Percentiles rank a stretch among this genome's conserved stretches.
phyloP scores from a whole-genome alignment of 2,113 vertebrate genomes.

The Gnathonemus echidnorhynchus region DNA sequence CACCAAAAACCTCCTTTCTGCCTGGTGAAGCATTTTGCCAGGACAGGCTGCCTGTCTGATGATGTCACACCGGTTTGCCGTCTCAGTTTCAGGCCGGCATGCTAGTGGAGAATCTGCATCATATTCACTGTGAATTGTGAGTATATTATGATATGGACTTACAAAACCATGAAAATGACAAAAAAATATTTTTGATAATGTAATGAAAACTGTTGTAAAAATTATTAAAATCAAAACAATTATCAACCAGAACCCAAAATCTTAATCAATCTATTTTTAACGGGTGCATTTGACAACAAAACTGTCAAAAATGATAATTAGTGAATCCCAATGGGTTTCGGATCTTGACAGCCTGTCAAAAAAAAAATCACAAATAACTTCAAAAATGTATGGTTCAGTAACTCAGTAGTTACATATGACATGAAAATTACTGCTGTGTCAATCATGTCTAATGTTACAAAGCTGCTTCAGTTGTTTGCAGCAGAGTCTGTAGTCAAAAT shows the following conservation, averaged over 20 bases:
- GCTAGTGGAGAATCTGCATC: not conserved
- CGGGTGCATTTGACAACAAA: not conserved
- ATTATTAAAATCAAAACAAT: not conserved
- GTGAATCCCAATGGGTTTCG: not conserved
- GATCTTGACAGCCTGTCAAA: not conserved
- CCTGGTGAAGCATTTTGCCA: not conserved
- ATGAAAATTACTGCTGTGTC: not conserved
- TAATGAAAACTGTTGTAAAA: not conserved
- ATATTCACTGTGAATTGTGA: not conserved
- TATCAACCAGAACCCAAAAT: not conserved
- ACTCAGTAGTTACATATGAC: not conserved
- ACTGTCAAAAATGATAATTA: not conserved
- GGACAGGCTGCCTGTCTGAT: not conserved
- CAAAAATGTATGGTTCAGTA: not conserved
- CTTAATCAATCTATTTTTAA: not conserved
- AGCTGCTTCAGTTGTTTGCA: not conserved
- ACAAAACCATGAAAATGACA: not conserved
- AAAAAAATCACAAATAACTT: not conserved
- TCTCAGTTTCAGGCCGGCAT: not conserved
- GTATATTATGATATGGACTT: not conserved
- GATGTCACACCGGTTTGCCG: not conserved
- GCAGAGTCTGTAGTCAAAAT: not conserved
- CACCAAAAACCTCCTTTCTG: not conserved
- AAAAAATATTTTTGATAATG: conserved; percentile 3
- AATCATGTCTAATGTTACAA: not conserved